Evolutionary conservation across 2,113 vertebrate species (phyloP).

Genomic region (Eptatretus burgeri): DNA sequence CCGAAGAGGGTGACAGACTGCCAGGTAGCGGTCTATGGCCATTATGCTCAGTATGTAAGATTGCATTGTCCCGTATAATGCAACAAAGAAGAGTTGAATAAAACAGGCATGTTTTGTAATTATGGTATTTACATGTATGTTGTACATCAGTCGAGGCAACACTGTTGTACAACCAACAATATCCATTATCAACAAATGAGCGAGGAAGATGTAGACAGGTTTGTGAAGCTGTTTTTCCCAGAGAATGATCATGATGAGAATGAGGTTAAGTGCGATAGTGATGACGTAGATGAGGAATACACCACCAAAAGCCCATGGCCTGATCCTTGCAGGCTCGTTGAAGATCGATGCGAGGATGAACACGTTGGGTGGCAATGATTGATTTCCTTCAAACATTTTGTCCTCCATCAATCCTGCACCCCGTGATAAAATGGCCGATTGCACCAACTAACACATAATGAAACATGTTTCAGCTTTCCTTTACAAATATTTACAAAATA

Average conservation of each 20-base stretch:
- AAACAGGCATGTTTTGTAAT: not conserved
- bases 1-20: not conserved
- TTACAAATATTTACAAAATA: too few relatives aligned
- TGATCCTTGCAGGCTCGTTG: not conserved
- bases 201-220: not conserved
- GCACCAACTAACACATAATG: too few relatives aligned
- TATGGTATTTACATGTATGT: not conserved
- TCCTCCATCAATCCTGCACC: too few relatives aligned
- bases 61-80: not conserved
- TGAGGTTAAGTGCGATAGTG: not conserved
- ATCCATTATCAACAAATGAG: not conserved
- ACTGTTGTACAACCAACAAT: not conserved
- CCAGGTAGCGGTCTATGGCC: conserved; percentile 5
- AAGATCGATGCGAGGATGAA: too few relatives aligned
- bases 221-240: not conserved
- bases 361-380: too few relatives aligned
- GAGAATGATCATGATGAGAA: not conserved
- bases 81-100: not conserved
- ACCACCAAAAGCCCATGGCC: not conserved
- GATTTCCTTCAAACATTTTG: too few relatives aligned
- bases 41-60: not conserved
- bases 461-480: too few relatives aligned
- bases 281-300: not conserved
- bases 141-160: not conserved
- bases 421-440: too few relatives aligned